phyloP scores from a whole-genome alignment of 2,113 vertebrate genomes.

The Amblyopsis rosae region DNA sequence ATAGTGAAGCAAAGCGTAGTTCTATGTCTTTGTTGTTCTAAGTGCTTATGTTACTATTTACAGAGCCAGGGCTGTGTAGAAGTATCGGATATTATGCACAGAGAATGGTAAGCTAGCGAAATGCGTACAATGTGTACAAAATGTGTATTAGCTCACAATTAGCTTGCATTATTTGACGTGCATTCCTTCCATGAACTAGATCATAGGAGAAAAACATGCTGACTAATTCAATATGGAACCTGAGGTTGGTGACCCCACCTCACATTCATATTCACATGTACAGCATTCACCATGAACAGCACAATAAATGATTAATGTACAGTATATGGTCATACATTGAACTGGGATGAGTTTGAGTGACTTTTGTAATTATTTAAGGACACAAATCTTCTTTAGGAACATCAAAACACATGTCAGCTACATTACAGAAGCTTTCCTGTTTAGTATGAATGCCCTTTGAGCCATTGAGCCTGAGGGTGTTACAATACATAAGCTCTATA shows the following conservation, averaged over 20 bases:
- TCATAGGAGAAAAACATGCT: no score
- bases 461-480: constrained; percentile 33
- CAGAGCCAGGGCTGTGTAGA: no score
- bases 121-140: no score
- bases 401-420: background rate
- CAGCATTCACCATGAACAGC: background rate
- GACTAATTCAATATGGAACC: background rate
- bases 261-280: background rate
- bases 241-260: background rate
- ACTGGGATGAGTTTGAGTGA: background rate
- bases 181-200: background rate
- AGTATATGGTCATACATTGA: background rate
- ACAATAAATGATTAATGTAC: background rate
- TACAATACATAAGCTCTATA: constrained; percentile 50
- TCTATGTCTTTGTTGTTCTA: no score
- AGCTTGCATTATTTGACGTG: no score
- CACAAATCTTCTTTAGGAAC: background rate
- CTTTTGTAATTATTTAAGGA: background rate
- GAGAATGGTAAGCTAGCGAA: background rate
- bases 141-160: background rate
- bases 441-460: constrained; percentile 18
- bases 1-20: no score
- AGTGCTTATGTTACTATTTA: no score
- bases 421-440: constrained; percentile 41
- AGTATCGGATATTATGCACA: no score